Evolutionary conservation across 1,140 invertebrate genomes (phyloP).

Genomic region (honey bee (Apis mellifera)): Amel_HAv3.1 CM009931.2:21091001-21091500

Average conservation of each 20-base stretch:
- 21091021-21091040: constrained; percentile 58
- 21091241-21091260: background rate
- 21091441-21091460: background rate
- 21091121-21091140: constrained; percentile 50
- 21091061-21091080: constrained; percentile 39
- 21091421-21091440: background rate
- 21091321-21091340: too few species aligned
- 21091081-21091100: constrained; percentile 55
- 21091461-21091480: constrained; percentile 7
- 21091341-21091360: too few species aligned
- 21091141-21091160: constrained; percentile 22
- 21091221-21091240: background rate
- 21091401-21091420: background rate
- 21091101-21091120: constrained; percentile 57
- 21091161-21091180: constrained; percentile 28
- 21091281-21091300: too few species aligned
- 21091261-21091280: background rate
- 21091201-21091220: background rate
- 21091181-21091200: constrained; percentile 7
- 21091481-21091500: constrained; percentile 18
- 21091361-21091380: background rate
- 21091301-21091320: too few species aligned
- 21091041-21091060: constrained; percentile 46
- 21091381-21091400: background rate
- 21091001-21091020: background rate